A percentile compares a stretch with the other conserved stretches of the same genome.
phyloP scores from a whole-genome alignment of 2,888 invertebrate species.

The Myopa testacea region DNA sequence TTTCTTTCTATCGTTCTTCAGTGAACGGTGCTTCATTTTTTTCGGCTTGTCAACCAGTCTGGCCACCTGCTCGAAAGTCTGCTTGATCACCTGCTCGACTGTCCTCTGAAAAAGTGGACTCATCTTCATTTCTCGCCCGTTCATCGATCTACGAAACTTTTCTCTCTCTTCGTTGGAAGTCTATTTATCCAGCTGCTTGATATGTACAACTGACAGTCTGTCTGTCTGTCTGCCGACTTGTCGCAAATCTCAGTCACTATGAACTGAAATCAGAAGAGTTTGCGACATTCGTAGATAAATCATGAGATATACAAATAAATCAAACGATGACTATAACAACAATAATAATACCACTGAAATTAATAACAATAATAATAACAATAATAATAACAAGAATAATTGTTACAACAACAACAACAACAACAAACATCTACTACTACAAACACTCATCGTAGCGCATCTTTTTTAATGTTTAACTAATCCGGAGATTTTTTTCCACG shows the following conservation, averaged over 20 bases:
- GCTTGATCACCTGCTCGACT: not conserved
- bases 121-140: not conserved
- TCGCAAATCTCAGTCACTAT: not conserved
- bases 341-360: slow-evolving; percentile 44
- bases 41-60: too few species aligned
- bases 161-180: too few species aligned
- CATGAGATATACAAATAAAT: slow-evolving; percentile 36
- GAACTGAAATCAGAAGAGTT: not conserved
- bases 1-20: not conserved
- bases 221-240: too few species aligned
- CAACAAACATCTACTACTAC: slow-evolving; percentile 13
- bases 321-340: slow-evolving; percentile 35
- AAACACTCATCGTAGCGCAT: not conserved
- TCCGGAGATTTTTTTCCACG: slow-evolving; percentile 1
- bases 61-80: not conserved
- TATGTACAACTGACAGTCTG: too few species aligned
- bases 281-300: slow-evolving; percentile 15
- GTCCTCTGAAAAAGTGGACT: not conserved
- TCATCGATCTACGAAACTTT: too few species aligned
- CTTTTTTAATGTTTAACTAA: slow-evolving; percentile 9
- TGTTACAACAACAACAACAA: not conserved
- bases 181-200: too few species aligned
- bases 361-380: slow-evolving; percentile 30
- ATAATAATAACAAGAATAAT: not conserved
- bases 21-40: too few species aligned